Base-by-base conservation (phyloP, 2,113 vertebrate species). In the Psittacus erithacus region DNA sequence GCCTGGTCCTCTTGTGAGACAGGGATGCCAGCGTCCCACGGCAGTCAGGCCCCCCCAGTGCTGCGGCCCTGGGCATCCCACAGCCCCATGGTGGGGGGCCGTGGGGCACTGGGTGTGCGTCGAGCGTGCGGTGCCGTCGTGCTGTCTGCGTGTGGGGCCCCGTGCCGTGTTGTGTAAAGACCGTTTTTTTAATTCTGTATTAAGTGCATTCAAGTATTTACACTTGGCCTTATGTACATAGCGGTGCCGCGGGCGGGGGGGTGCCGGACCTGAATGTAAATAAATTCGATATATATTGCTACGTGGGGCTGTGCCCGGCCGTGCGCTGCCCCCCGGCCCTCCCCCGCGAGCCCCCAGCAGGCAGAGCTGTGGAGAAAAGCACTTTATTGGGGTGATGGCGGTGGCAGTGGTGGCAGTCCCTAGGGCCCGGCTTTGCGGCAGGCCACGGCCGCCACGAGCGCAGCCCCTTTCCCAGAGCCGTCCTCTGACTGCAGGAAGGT, bases 241-340 rank as follows among this genome's bases (percentile, higher is more conserved):
- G 97, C 96, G 91, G 97, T 97, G 98, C 98, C 97, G 88, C 95
- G 79, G 98, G 98, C 91, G 89, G 96, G 98, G 98, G 97, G 97
- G 98, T 98, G 97, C 97, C 97, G 94, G 98, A 98, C 97, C 96
- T 98, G 98, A 98, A 97, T 98, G 98, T 98, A 98, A 98, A 98
- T 98, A 98, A 98, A 98, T 98, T 98, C 98, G 97, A 98, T 98
- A 98, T 98, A 98, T 98, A 98, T 98, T 98, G 98, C 97, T 98
- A 98, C 25, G 31, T 90, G 49, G 52, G 95, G 95, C 97, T 83
- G 46, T 80, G 44, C 82, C 86, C 10, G 0, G 86, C 88, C 28
- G 0, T 86, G 83, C 16, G 4, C 88, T 76, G 88, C 47, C 73
- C 76, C 60, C 47, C 6, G 4, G 11, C 29, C 29, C 55, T 57